Evolutionary conservation across 2,113 vertebrate species (phyloP).

Genomic region (Labeo catla): DNA sequence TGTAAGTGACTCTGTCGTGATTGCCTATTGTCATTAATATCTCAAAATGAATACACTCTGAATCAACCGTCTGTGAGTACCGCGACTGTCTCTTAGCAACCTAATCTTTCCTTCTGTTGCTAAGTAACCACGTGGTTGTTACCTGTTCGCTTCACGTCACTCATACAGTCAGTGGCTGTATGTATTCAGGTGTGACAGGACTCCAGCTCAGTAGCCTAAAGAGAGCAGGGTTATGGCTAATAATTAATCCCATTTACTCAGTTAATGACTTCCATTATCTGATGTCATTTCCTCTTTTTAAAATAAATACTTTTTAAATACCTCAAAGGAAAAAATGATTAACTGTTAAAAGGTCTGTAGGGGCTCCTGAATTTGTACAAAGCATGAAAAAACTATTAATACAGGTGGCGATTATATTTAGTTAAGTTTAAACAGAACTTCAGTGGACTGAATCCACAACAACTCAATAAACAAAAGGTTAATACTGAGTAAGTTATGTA

Average conservation of each 20-base stretch:
- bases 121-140: constrained; percentile 66
- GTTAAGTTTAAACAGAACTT: not conserved
- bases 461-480: not conserved
- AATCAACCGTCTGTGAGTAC: constrained; percentile 50
- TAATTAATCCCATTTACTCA: not conserved
- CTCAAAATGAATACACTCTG: constrained; percentile 52
- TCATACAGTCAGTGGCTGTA: constrained; percentile 33
- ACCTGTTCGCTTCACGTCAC: constrained; percentile 59
- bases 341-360: too few species aligned
- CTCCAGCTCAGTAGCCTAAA: not conserved
- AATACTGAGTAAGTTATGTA: not conserved
- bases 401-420: not conserved
- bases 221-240: not conserved
- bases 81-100: constrained; percentile 67
- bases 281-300: too few species aligned
- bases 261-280: too few species aligned
- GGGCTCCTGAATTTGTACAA: too few species aligned
- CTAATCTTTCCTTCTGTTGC: constrained; percentile 60
- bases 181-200: constrained; percentile 50
- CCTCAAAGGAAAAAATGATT: too few species aligned
- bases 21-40: not conserved
- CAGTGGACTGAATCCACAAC: not conserved
- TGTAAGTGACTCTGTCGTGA: not conserved
- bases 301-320: too few species aligned
- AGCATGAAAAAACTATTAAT: not conserved